phyloP scores from a whole-genome alignment of 2,113 vertebrate genomes.

The Acanthochromis polyacanthus region DNA sequence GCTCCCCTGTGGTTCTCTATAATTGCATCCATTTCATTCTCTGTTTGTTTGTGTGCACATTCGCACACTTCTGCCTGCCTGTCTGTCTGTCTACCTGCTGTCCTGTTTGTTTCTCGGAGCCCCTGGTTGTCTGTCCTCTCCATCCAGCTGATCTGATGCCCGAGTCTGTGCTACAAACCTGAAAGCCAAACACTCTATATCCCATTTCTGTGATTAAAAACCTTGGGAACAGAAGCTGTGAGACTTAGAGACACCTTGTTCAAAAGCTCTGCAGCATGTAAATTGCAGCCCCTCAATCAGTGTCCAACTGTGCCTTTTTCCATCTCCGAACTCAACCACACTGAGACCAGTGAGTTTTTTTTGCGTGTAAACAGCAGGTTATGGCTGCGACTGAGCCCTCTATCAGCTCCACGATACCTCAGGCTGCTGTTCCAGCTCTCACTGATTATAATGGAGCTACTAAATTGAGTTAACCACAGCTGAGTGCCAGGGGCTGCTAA shows the following conservation, averaged over 20 bases:
- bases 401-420: constrained; percentile 26
- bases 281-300: constrained; percentile 71
- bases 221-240: constrained; percentile 20
- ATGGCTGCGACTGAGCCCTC: constrained; percentile 24
- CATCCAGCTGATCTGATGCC: constrained; percentile 19
- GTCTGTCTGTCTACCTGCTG: background rate
- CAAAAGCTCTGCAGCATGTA: constrained; percentile 60
- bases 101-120: constrained; percentile 21
- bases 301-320: constrained; percentile 59
- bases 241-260: constrained; percentile 42
- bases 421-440: constrained; percentile 29
- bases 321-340: constrained; percentile 28
- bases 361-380: constrained; percentile 60
- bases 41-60: constrained; percentile 13
- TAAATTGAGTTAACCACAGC: constrained; percentile 55
- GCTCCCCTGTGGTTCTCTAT: constrained; percentile 44
- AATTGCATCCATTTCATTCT: constrained; percentile 51
- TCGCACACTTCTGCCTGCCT: constrained; percentile 14
- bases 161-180: constrained; percentile 1
- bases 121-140: constrained; percentile 10
- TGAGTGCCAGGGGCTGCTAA: constrained; percentile 52
- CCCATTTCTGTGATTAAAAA: constrained; percentile 17
- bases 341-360: constrained; percentile 19
- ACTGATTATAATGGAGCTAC: constrained; percentile 57
- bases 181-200: constrained; percentile 12